These are phyloP conservation scores for Agonopterix subpropinquella DNA, from an alignment of 2,888 invertebrate species.

Conservation along the genomic window DNA sequence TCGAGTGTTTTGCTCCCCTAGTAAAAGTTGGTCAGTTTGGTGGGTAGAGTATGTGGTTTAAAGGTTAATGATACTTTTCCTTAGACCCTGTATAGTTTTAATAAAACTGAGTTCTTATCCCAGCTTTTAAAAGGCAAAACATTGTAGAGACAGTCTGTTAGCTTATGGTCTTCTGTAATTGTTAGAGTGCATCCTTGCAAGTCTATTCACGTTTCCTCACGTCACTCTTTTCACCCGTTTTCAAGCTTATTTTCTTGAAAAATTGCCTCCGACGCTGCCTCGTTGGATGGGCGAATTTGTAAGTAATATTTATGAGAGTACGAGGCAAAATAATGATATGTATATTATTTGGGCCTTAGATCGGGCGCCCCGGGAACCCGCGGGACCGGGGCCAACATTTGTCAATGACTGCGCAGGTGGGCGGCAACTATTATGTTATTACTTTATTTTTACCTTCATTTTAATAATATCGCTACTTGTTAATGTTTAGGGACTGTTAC, in stretches of 20 bases:
- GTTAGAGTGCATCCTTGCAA: neutral
- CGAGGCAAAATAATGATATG: conserved; percentile 64
- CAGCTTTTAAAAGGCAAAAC: too few relatives aligned
- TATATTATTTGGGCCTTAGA: conserved; percentile 61
- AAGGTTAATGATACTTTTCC: too few relatives aligned
- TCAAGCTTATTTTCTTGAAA: conserved; percentile 50
- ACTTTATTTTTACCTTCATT: conserved; percentile 58
- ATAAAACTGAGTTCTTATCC: too few relatives aligned
- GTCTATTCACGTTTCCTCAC: conserved; percentile 6
- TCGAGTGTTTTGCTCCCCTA: too few relatives aligned
- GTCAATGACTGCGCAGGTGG: conserved; percentile 66
- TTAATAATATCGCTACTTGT: conserved; percentile 39
- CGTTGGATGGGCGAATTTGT: conserved; percentile 53
- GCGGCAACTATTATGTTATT: conserved; percentile 50
- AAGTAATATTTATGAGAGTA: conserved; percentile 63
- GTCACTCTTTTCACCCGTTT: conserved; percentile 18
- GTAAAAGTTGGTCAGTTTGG: too few relatives aligned
- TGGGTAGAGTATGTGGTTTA: too few relatives aligned
- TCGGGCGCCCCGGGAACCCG: conserved; percentile 37
- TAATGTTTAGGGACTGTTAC: conserved; percentile 11
- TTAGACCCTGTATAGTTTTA: too few relatives aligned
- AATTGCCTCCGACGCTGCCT: conserved; percentile 43
- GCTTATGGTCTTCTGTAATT: neutral
- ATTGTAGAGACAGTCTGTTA: neutral
- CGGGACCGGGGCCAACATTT: conserved; percentile 48